These are phyloP conservation scores for Epinephelus lanceolatus DNA, from an alignment of 2,113 vertebrate species.

Conservation along the genomic window DNA sequence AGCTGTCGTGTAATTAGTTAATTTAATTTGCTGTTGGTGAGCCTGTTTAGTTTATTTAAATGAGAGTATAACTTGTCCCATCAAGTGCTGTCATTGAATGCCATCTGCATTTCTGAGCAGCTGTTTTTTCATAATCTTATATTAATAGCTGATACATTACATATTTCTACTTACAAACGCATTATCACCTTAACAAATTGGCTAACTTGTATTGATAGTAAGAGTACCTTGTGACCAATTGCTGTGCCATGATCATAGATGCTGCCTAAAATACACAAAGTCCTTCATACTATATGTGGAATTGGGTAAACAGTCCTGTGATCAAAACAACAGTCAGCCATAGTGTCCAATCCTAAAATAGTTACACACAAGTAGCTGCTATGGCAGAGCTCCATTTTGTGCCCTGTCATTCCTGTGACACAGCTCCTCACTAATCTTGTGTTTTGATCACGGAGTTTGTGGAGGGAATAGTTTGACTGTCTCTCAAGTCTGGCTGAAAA, in stretches of 20 bases:
- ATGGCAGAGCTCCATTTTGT: constrained; percentile 66
- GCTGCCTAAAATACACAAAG: not conserved
- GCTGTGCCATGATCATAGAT: not conserved
- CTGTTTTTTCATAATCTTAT: not conserved
- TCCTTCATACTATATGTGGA: constrained; percentile 12
- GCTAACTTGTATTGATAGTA: not conserved
- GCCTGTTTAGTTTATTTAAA: not conserved
- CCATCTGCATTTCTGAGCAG: not conserved
- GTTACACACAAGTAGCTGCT: constrained; percentile 75
- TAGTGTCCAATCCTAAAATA: constrained; percentile 80
- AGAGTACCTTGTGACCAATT: not conserved
- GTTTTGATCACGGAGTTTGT: not conserved
- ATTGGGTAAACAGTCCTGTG: constrained; percentile 67
- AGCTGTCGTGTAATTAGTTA: not conserved
- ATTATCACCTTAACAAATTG: not conserved
- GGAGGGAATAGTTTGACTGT: no score
- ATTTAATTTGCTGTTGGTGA: not conserved
- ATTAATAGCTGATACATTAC: not conserved
- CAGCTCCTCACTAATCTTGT: constrained; percentile 17
- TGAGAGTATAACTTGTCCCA: not conserved
- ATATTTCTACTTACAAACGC: not conserved
- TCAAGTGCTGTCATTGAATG: not conserved
- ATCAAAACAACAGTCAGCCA: constrained; percentile 39
- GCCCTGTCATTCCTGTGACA: constrained; percentile 57
- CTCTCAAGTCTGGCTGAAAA: no score